phyloP scores from a whole-genome alignment of 2,888 invertebrate species.

The Cephalotes varians region DNA sequence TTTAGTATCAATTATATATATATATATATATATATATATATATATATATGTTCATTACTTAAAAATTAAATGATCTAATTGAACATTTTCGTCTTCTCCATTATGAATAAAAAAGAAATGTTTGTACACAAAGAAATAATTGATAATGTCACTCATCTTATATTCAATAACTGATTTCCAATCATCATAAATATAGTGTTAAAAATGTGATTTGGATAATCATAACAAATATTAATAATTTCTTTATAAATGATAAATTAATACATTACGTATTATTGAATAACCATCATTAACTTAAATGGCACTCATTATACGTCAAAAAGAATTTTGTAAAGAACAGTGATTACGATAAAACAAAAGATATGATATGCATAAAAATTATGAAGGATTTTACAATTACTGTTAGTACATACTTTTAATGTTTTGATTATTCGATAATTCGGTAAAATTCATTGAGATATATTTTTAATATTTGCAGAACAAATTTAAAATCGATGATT shows the following conservation, averaged over 20 bases:
- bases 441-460: conserved; percentile 54
- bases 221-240: not conserved
- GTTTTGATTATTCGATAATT: conserved; percentile 71
- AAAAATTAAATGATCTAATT: not conserved
- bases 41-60: not conserved
- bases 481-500: conserved; percentile 41
- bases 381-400: conserved; percentile 69
- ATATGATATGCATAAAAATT: conserved; percentile 49
- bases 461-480: not conserved
- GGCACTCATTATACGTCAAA: conserved; percentile 80
- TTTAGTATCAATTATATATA: conserved; percentile 1
- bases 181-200: not conserved
- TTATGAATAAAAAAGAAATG: not conserved
- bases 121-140: not conserved
- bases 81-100: not conserved
- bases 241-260: conserved; percentile 22
- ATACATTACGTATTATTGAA: conserved; percentile 2
- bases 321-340: conserved; percentile 69
- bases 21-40: not conserved
- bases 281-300: conserved; percentile 74
- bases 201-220: not conserved
- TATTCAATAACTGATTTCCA: not conserved
- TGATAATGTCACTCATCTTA: not conserved
- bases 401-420: conserved; percentile 78
- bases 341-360: conserved; percentile 59